Percentiles rank a stretch among this genome's conserved stretches.
Evolutionary conservation across 2,797 vertebrate genomes (phyloP).

Genomic region (Coregonus suidteri): DNA sequence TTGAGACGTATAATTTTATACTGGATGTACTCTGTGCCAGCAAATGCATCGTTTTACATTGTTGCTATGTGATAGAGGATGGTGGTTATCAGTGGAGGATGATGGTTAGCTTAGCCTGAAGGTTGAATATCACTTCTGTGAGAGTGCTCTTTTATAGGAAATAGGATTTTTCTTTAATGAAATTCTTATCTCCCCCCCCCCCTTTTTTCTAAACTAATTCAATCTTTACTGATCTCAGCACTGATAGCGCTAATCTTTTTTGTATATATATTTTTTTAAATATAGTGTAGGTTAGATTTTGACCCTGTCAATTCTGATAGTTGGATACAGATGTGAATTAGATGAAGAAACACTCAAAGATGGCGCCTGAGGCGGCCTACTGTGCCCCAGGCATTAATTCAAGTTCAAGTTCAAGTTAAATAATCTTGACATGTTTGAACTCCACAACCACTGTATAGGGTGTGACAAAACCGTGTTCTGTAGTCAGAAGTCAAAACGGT

Average conservation of each 20-base stretch:
- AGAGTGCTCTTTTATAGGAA: neutral
- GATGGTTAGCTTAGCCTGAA: conserved; percentile 12
- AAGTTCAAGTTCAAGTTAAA: neutral
- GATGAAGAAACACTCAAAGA: neutral
- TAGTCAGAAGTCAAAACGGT: neutral
- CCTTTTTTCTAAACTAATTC: too few relatives aligned
- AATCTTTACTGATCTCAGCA: too few relatives aligned
- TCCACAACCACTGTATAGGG: neutral
- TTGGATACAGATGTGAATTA: neutral
- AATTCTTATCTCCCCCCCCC: too few relatives aligned
- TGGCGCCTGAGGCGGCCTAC: neutral
- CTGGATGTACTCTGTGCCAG: conserved; percentile 79
- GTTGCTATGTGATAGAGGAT: conserved; percentile 35
- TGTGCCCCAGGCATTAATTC: too few relatives aligned
- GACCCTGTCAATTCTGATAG: neutral
- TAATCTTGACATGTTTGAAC: neutral
- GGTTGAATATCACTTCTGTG: conserved; percentile 13
- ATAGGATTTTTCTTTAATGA: neutral
- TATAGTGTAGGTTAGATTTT: neutral
- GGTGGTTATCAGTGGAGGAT: neutral
- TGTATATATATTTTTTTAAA: neutral
- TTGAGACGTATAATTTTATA: conserved; percentile 90
- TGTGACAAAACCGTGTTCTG: neutral
- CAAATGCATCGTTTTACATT: conserved; percentile 78
- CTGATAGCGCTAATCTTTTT: too few relatives aligned